Evolutionary conservation across 2,797 vertebrate genomes (phyloP), one percentile per base, ranked within the genome.

Genomic region (Lemur catta): DNA sequence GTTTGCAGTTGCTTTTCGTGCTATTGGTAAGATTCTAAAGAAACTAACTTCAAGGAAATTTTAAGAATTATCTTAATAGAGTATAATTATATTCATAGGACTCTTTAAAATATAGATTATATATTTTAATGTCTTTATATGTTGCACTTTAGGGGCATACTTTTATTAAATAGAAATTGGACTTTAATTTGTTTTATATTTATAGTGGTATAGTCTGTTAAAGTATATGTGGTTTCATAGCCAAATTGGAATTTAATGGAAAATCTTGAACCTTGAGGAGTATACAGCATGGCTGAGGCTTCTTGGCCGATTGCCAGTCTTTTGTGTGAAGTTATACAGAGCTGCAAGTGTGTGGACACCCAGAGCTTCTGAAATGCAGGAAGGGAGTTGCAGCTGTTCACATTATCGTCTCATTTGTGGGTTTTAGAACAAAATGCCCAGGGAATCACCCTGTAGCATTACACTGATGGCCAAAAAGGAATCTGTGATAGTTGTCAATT

Each of bases 301-400:
- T 81, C 80, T 86, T 97, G 96, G 95, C 86, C 48, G 41, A 0
- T 57, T 81, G 96, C 96, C 94, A 96, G 52, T 69, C 94, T 97
- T 97, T 87, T 93, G 89, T 97, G 93, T 97, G 82, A 76, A 13
- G 57, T 89, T 67, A 41, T 5, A 95, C 93, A 94, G 94, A 96
- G 59, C 89, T 76, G 74, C 59, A 86, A 95, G 91, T 96, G 89
- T 97, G 86, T 84, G 38, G 63, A 63, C 41, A 59, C 24, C 38
- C 74, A 86, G 93, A 92, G 94, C 76, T 91, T 89, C 93, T 84
- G 93, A 93, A 74, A 65, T 72, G 57, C 91, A 89, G 95, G 81
- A 95, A 94, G 52, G 82, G 95, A 95, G 52, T 87, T 92, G 91
- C 91, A 96, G 93, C 94, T 97, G 95, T 75, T 78, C 79, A 67